Percentiles rank a stretch among this genome's conserved stretches.
phyloP scores from a whole-genome alignment of 2,888 invertebrate genomes.

The Torymus auratus region DNA sequence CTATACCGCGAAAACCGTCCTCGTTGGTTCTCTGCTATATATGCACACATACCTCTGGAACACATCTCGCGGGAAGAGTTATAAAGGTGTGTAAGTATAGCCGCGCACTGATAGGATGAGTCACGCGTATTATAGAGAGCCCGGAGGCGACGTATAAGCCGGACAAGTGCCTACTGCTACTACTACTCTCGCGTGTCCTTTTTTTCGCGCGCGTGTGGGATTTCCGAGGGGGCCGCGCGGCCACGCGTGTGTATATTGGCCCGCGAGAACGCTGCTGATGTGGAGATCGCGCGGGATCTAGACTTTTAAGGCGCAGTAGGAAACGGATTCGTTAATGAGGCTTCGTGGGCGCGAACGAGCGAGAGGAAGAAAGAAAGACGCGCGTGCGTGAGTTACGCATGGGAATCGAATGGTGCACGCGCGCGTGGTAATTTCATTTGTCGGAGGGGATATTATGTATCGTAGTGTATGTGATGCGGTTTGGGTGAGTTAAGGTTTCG shows the following conservation, averaged over 20 bases:
- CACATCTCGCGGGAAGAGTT: background rate
- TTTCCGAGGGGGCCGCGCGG: background rate
- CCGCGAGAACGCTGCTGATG: background rate
- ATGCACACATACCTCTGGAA: background rate
- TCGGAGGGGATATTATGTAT: background rate
- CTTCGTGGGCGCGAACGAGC: too few relatives aligned
- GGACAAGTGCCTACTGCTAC: constrained; percentile 33
- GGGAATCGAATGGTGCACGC: too few relatives aligned
- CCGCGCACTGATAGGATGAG: constrained; percentile 46
- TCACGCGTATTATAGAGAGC: constrained; percentile 37
- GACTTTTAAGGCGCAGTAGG: constrained; percentile 15
- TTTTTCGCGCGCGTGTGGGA: constrained; percentile 23
- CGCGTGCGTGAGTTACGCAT: too few relatives aligned
- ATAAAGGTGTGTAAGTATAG: background rate
- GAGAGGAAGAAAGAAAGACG: too few relatives aligned
- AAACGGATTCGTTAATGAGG: constrained; percentile 2
- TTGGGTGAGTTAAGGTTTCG: too few relatives aligned
- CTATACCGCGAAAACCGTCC: too few relatives aligned
- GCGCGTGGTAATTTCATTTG: background rate
- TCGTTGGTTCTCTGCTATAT: background rate
- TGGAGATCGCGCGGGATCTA: background rate
- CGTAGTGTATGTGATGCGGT: background rate
- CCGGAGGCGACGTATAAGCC: constrained; percentile 23
- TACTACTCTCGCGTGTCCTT: background rate
- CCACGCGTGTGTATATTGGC: background rate